Base-by-base conservation (phyloP, 2,113 vertebrate species). In the Myotis brandtii region DNA sequence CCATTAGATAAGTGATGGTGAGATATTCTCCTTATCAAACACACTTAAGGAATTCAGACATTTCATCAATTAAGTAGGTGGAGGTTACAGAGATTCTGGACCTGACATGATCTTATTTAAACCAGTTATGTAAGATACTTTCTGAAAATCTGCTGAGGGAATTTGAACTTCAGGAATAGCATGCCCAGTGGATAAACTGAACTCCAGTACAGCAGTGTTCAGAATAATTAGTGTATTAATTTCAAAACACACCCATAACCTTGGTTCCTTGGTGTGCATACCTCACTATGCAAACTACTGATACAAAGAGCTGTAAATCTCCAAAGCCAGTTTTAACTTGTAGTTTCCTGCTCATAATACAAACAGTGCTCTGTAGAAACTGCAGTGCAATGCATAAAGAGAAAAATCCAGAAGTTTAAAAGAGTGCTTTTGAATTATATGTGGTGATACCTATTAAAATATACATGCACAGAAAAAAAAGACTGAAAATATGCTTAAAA, bases 231-330 rank as follows among this genome's bases (percentile, higher is more conserved):
- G 40, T 64, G 72, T 96, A 79, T 95, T 96, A 93, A 86, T 72
- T 96, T 94, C 67, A 56, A 95, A 96, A 94, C 88, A 91, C 50
- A 89, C 81, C 87, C 87, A 87, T 95, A 95, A 93, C 84, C 80
- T 93, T 86, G 76, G 32, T 56, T 93, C 34, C 79, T 91, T 62
- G 43, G 64, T 82, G 84, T 97, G 50, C 82, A 95, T 27, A 84
- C 73, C 46, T 94, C 79, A 82, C 70, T 93, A 72, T 86, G 62
- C 50, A 95, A 97, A 96, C 77, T 69, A 16, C 43, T 37, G 14
- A 27, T 83, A 62, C 32, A 95, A 93, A 95, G 89, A 84, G 8
- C 20, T 94, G 16, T 40, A 5, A 70, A n/a, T 86, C 43, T 93
- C 34, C 75, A 96, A 76, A 96, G 73, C 82, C 56, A 59, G 82